These are phyloP conservation scores for Papilio gigon DNA, from an alignment of 2,888 invertebrate species.

Conservation along the genomic window DNA sequence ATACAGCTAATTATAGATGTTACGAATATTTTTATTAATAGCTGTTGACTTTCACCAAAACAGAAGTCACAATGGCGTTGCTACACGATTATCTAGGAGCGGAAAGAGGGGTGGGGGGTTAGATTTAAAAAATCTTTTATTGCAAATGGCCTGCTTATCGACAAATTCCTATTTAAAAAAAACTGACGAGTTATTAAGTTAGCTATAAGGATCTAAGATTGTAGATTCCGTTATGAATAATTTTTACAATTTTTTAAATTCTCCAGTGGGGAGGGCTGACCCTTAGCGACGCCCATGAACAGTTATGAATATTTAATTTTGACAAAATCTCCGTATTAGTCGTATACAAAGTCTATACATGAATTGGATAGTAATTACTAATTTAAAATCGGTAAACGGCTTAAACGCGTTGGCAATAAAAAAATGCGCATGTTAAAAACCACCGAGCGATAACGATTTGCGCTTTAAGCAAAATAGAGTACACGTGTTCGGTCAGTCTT, in stretches of 20 bases:
- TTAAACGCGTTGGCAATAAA: conserved; percentile 11
- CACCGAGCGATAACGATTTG: conserved; percentile 18
- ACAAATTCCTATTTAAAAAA: no score
- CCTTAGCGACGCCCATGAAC: no score
- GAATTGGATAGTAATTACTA: not conserved
- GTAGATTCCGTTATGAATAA: no score
- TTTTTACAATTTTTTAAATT: no score
- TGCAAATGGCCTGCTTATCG: no score
- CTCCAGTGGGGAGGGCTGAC: no score
- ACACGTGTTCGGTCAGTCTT: conserved; percentile 23
- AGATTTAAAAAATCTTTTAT: no score
- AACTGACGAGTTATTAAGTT: no score
- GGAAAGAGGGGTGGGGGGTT: no score
- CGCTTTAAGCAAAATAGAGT: conserved; percentile 21
- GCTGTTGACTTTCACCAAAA: not conserved
- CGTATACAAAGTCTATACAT: not conserved
- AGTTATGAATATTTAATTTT: no score
- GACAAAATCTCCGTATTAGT: not conserved
- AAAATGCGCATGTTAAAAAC: conserved; percentile 13
- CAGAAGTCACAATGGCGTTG: not conserved
- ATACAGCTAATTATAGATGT: not conserved
- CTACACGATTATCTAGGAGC: no score
- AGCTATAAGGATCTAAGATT: no score
- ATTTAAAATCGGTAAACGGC: conserved; percentile 1
- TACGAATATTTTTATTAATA: not conserved